Base-by-base conservation (phyloP, 2,888 invertebrate genomes). In the Ceraclea dissimilis region DNA sequence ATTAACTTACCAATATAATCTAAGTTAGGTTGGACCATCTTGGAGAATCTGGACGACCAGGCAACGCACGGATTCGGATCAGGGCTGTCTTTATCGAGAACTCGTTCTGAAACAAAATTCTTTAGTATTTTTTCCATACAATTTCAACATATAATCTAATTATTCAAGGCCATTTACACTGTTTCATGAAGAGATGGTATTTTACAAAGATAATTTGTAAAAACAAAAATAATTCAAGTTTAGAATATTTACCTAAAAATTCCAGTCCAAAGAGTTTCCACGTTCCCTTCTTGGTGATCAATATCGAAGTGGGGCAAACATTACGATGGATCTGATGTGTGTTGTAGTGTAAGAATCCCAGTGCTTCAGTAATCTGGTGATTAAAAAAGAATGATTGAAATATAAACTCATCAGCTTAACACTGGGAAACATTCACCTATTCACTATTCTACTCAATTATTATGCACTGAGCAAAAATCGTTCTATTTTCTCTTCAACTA, bases 201-300 rank as follows among this genome's bases (percentile, higher is more conserved):
- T n/a, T n/a, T n/a, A n/a, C n/a, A n/a, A n/a, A n/a, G n/a, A n/a
- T n/a, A n/a, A n/a, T n/a, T n/a, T n/a, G n/a, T n/a, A n/a, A n/a
- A n/a, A n/a, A n/a, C n/a, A n/a, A n/a, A n/a, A n/a, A n/a, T n/a
- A n/a, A n/a, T n/a, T n/a, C n/a, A n/a, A n/a, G 26, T 4, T 26
- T 26, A 26, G 10, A 26, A 31, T 33, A 73, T 78, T 77, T 75
- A 89, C 95, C 93, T 63, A 86, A 81, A 73, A 96, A 97, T 70
- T 96, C 95, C 62, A 98, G 82, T 21, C 97, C 96, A 50, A 90
- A 90, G 58, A 98, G 80, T 72, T 98, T 98, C 98, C 98, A 98
- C 44, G 93, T 91, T 62, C 96, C 94, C 57, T 87, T 84, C 70
- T 89, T 92, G 52, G 93, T 94, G 62, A 98, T 87, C 65, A 96